Evolutionary conservation across 2,113 vertebrate species (phyloP).

Genomic region (Tenrec ecaudatus): DNA sequence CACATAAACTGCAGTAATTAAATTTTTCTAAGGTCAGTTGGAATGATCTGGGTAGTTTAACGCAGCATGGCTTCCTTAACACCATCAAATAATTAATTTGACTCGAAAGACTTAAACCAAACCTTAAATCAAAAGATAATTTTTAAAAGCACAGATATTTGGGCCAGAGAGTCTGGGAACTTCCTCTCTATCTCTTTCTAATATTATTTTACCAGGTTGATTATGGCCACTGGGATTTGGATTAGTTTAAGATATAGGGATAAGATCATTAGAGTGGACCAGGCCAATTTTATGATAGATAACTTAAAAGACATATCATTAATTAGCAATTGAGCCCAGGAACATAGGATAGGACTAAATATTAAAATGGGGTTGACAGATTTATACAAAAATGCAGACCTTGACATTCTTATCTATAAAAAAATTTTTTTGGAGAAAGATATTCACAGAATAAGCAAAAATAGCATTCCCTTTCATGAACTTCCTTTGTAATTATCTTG

Average conservation of each 20-base stretch:
- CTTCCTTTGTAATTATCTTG: not conserved
- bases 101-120: constrained; percentile 29
- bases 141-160: not conserved
- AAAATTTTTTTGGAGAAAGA: not conserved
- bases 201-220: constrained; percentile 8
- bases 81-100: not conserved
- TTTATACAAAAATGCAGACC: constrained; percentile 14
- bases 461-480: not conserved
- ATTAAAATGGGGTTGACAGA: not conserved
- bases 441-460: not conserved
- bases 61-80: not conserved
- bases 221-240: not conserved
- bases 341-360: not conserved
- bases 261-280: not conserved
- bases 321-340: not conserved
- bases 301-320: not conserved
- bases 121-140: constrained; percentile 10
- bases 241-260: not conserved
- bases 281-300: not conserved
- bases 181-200: not conserved
- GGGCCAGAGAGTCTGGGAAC: not conserved
- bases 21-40: constrained; percentile 41
- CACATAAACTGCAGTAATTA: not conserved
- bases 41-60: constrained; percentile 46
- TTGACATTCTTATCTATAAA: not conserved